These are phyloP conservation scores for Suricata suricatta DNA, from an alignment of 2,113 vertebrate species.

Conservation along the genomic window DNA sequence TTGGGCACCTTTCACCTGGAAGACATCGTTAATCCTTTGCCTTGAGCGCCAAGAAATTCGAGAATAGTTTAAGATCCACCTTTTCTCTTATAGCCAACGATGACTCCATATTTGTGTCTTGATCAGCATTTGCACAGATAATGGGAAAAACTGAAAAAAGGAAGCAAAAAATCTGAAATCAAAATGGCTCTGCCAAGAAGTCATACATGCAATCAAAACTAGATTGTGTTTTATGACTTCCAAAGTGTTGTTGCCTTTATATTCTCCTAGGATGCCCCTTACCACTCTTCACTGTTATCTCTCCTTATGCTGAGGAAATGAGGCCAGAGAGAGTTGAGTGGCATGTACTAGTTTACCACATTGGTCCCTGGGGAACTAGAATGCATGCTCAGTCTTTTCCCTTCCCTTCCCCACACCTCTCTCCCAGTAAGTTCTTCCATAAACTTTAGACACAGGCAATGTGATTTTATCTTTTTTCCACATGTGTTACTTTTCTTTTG, in stretches of 20 bases:
- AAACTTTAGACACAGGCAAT: neutral
- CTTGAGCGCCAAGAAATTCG: neutral
- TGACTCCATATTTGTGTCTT: neutral
- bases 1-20: neutral
- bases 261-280: neutral
- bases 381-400: neutral
- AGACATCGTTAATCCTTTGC: neutral
- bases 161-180: neutral
- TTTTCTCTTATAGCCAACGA: neutral
- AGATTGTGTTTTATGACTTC: neutral
- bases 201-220: neutral
- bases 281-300: too few relatives aligned
- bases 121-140: neutral
- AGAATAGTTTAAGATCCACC: neutral
- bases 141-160: neutral
- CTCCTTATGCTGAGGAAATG: neutral
- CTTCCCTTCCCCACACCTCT: neutral
- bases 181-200: neutral
- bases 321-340: neutral
- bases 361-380: neutral
- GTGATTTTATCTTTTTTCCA: neutral
- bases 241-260: neutral
- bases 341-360: accelerated
- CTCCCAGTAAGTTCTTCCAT: neutral
- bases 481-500: neutral